A percentile compares a stretch with the other conserved stretches of the same genome.
These are phyloP conservation scores for Tragelaphus strepsiceros DNA, from an alignment of 2,113 vertebrate genomes.

Conservation along the genomic window DNA sequence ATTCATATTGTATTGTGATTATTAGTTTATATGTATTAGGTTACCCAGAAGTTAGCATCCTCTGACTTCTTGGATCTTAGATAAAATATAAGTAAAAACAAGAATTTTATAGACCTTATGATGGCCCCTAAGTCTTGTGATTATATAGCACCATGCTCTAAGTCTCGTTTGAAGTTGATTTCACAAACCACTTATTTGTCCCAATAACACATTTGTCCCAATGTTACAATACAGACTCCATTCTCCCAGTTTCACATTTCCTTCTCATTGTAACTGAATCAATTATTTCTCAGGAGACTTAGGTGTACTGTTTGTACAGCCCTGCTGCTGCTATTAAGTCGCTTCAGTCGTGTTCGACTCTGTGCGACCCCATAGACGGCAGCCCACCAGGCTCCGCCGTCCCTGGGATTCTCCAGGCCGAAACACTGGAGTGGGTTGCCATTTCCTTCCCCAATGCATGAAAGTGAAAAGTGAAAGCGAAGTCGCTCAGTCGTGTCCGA, in stretches of 20 bases:
- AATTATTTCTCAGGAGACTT: background rate
- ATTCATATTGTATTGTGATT: background rate
- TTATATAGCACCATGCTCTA: background rate
- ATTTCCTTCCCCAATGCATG: too few relatives aligned
- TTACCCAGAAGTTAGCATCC: background rate
- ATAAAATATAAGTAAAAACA: background rate
- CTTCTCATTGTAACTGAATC: background rate
- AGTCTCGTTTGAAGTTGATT: background rate
- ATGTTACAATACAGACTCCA: background rate
- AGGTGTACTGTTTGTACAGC: background rate
- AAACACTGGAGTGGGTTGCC: too few relatives aligned
- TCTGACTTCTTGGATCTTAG: background rate
- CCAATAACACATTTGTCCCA: background rate
- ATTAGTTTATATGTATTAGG: background rate
- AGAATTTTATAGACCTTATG: background rate
- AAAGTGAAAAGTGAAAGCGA: too few relatives aligned
- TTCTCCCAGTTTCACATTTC: background rate
- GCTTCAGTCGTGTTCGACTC: too few relatives aligned
- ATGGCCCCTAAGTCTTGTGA: background rate
- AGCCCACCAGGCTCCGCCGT: too few relatives aligned
- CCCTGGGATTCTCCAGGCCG: too few relatives aligned
- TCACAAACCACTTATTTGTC: background rate
- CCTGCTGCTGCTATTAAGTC: too few relatives aligned
- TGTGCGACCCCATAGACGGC: too few relatives aligned
- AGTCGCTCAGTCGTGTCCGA: too few relatives aligned